Evolutionary conservation across 2,113 vertebrate species (phyloP), one percentile per base, ranked within the genome.

Genomic region (Bujurquina vittata): DNA sequence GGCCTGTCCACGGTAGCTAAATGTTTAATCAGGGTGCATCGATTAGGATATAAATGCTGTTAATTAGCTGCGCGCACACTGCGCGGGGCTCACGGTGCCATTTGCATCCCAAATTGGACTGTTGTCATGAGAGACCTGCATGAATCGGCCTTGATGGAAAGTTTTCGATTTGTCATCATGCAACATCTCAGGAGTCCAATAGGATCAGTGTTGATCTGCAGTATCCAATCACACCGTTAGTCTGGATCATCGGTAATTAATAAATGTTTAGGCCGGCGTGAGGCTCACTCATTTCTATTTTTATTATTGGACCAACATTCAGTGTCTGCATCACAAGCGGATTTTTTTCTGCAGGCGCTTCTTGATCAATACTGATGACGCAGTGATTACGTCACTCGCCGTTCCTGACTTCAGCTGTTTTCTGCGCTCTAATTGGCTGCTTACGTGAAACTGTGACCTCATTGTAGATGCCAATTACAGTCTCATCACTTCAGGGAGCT

Each of bases 141-240:
- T 93, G 37, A 86, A 87, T 92, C 86, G 86, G 22, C 23, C 17
- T 14, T 86, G 89, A 91, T 89, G 73, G 60, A 62, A 69, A 84
- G 59, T 46, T 20, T 78, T 56, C 57, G 61, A 77, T 88, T 35
- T 80, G 54, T 33, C 9, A 9, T 5, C 29, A 75, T 69, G 23
- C 12, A 49, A 57, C 54, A 29, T 75, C 33, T 61, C 20, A 80
- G 29, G 46, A 69, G 72, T 83, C 29, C 78, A 15, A 62, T 26
- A 1, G 3, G 17, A 52, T 52, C 49, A 7, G 17, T 52, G 17
- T 52, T 17, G 17, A 2, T 1, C 29, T 35, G 7, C 49, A 5
- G 2, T 17, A 55, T 77, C 79, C 83, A 40, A 33, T 77, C 31
- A 20, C 3, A 40, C n/a, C n/a, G n/a, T n/a, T n/a, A n/a, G n/a